These are phyloP conservation scores for Prunella fulvescens DNA, from an alignment of 2,113 vertebrate species.

Conservation along the genomic window DNA sequence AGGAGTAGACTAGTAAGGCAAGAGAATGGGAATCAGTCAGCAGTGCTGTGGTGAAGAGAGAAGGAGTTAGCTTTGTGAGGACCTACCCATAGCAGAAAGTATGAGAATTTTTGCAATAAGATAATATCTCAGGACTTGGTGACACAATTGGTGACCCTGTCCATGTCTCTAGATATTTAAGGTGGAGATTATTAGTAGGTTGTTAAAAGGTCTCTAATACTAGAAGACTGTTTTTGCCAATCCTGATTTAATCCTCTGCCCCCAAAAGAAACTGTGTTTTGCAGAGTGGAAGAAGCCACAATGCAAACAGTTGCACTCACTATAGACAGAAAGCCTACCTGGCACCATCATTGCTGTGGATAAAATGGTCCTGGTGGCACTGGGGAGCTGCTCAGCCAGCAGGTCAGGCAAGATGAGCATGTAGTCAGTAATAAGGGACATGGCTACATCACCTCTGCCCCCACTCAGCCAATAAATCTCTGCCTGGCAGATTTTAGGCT, in stretches of 20 bases:
- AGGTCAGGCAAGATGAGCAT: not conserved
- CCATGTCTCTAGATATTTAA: not conserved
- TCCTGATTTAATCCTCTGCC: not conserved
- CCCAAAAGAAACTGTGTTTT: not conserved
- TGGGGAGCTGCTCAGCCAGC: not conserved
- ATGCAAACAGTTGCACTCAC: not conserved
- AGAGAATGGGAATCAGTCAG: no score
- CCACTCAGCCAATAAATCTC: not conserved
- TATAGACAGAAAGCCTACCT: not conserved
- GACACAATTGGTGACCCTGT: no score
- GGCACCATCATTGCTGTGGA: not conserved
- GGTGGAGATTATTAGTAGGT: not conserved
- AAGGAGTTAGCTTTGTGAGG: no score
- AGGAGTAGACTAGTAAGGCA: no score
- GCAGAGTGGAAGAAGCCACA: not conserved
- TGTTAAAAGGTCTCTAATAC: not conserved
- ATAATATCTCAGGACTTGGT: no score
- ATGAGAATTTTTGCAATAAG: no score
- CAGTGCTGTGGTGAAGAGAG: no score
- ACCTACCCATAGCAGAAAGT: no score
- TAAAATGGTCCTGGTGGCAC: not conserved
- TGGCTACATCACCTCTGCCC: fast-evolving
- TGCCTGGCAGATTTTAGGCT: not conserved
- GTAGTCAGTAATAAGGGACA: not conserved
- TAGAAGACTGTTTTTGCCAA: not conserved